Base-by-base conservation (phyloP, 1,140 invertebrate species). In the Atta texana region DNA sequence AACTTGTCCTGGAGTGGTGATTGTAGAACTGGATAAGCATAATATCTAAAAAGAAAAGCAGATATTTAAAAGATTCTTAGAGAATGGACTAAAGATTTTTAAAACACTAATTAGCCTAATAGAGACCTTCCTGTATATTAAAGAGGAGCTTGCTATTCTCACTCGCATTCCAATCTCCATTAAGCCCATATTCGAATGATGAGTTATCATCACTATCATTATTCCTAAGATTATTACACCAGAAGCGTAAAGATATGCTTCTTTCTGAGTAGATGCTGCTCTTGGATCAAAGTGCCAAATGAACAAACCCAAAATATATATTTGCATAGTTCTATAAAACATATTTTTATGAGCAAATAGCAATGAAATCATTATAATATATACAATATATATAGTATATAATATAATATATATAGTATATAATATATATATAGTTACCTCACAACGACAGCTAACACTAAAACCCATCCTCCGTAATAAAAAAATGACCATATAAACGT, bases 1-100 rank as follows among this genome's bases (percentile, higher is more conserved):
- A 84, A 98, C 97, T 94, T 98, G 98, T 0, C 98, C 98, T 31
- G 97, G 96, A 1, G 98, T 97, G 2, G 96, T 96, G 28, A 94
- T 89, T 1, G 96, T 94, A 16, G 93, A 94, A 78, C 93, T 92
- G 51, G 95, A 95, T 68, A 96, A 87, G 16, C 92, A 92, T 72
- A 94, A 80, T 61, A 94, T 93, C 94, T 94, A 76, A 55, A 84
- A 81, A 28, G 49, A 39, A 61, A 55, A 78, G 31, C 2, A 57
- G 51, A 59, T 7, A 44, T 10, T 0, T 53, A 28, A 61, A 21
- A 39, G 21, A 53, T 21, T 69, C 4, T 57, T 18, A 59, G 10
- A 28, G 0, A 0, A 55, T 51, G 12, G 3, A 66, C 6, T 82
- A 61, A 57, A 51, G 51, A 57, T 10, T 31, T 66, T 75, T 31